These are phyloP conservation scores for Rotaria macrura DNA, from an alignment of 2,888 invertebrate genomes.

Conservation along the genomic window DNA sequence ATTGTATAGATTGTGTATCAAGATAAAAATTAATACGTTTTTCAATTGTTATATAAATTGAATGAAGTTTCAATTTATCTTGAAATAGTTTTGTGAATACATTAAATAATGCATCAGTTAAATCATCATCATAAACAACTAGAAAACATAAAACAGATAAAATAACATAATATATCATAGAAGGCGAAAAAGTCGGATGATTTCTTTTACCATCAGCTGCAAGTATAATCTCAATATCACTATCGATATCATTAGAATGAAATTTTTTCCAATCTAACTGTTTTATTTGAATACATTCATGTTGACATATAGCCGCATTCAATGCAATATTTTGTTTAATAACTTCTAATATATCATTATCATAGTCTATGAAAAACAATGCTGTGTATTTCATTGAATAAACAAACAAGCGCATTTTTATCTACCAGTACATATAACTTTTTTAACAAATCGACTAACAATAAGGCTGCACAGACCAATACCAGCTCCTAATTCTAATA, in stretches of 20 bases:
- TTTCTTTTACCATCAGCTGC: neutral
- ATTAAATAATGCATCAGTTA: conserved; percentile 10
- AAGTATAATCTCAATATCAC: neutral
- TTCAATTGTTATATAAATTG: neutral
- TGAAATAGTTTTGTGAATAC: neutral
- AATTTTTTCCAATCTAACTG: neutral
- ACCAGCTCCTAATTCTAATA: neutral
- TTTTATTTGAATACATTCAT: neutral
- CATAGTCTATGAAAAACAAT: neutral
- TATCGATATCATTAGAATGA: neutral
- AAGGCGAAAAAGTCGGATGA: neutral
- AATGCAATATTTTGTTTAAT: neutral
- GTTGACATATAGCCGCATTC: neutral
- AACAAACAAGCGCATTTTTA: neutral
- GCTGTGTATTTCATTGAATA: neutral
- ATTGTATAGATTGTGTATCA: neutral
- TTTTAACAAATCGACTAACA: neutral
- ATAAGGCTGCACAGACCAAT: neutral
- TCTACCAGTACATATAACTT: neutral
- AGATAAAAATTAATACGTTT: conserved; percentile 15
- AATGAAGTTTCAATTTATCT: neutral
- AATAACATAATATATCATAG: too few species aligned
- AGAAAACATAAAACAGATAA: neutral
- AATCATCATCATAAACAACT: conserved; percentile 9
- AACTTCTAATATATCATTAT: neutral